Conservation (phyloP, 2,888 invertebrate genomes). For the Ochropleura plecta region DNA sequence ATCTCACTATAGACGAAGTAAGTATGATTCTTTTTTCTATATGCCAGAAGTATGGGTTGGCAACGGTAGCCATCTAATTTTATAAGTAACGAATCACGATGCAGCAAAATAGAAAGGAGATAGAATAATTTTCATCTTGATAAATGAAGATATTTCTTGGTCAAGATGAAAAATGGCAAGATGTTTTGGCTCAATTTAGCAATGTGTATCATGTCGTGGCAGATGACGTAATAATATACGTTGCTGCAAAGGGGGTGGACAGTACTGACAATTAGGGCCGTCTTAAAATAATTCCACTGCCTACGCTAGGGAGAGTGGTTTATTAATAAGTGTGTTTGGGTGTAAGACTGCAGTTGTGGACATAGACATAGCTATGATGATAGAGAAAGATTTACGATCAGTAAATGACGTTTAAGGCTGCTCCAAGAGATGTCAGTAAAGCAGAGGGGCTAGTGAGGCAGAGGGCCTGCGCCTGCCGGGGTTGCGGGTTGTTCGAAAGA, state of each 20-base stretch:
- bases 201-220: conserved; percentile 37
- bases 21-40: conserved; percentile 58
- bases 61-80: conserved; percentile 76
- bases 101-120: conserved; percentile 70
- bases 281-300: conserved; percentile 45
- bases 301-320: conserved; percentile 47
- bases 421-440: too few relatives aligned
- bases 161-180: conserved; percentile 54
- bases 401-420: background rate
- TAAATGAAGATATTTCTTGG: conserved; percentile 51
- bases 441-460: too few relatives aligned
- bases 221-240: conserved; percentile 36
- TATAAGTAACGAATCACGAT: conserved; percentile 68
- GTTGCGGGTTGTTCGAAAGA: too few relatives aligned
- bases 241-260: conserved; percentile 40
- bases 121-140: conserved; percentile 60
- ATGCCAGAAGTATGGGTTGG: conserved; percentile 75
- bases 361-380: background rate
- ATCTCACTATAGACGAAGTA: conserved; percentile 33
- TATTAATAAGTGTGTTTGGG: conserved; percentile 48
- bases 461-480: too few relatives aligned
- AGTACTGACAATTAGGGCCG: conserved; percentile 46
- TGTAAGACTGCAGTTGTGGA: background rate
- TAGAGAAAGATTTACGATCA: background rate
- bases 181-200: conserved; percentile 55